These are phyloP conservation scores for Keiferia lycopersicella DNA, from an alignment of 2,888 invertebrate genomes.

Conservation along the genomic window DNA sequence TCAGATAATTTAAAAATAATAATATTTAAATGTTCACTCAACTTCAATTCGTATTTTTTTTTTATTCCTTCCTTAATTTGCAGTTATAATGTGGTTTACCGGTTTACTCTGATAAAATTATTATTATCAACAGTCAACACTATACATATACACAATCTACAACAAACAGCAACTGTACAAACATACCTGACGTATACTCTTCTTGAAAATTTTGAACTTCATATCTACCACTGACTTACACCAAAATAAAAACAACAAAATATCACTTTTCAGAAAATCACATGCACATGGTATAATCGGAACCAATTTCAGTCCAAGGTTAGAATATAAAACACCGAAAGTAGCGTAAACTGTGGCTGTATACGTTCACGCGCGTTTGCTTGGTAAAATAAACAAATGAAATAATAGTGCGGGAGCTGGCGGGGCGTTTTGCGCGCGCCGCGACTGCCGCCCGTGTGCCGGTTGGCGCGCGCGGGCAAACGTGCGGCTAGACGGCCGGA, in stretches of 20 bases:
- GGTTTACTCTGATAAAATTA: background rate
- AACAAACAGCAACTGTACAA: conserved; percentile 19
- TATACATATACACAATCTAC: conserved; percentile 10
- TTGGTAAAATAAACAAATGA: conserved; percentile 20
- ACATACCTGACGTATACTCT: conserved; percentile 34
- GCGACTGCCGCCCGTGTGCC: conserved; percentile 34
- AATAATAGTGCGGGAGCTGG: conserved; percentile 26
- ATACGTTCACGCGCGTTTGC: conserved; percentile 28
- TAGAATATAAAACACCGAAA: conserved; percentile 46
- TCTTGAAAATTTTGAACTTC: conserved; percentile 76
- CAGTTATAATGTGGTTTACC: too few species aligned
- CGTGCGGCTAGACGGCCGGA: background rate
- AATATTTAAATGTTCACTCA: background rate
- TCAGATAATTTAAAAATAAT: background rate
- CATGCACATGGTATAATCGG: conserved; percentile 33
- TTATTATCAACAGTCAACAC: background rate
- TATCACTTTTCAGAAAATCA: conserved; percentile 44
- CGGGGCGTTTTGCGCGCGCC: conserved; percentile 35
- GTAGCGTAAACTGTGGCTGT: conserved; percentile 32
- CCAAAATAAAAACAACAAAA: conserved; percentile 33
- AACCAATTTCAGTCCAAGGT: conserved; percentile 46
- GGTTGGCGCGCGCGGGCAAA: background rate
- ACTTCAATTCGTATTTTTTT: too few species aligned
- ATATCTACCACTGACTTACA: conserved; percentile 38
- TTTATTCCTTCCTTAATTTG: too few species aligned